Evolutionary conservation across 1,140 invertebrate genomes (phyloP), one percentile per base, ranked within the genome.

Genomic region (Pseudomyrmex dendroicus): DNA sequence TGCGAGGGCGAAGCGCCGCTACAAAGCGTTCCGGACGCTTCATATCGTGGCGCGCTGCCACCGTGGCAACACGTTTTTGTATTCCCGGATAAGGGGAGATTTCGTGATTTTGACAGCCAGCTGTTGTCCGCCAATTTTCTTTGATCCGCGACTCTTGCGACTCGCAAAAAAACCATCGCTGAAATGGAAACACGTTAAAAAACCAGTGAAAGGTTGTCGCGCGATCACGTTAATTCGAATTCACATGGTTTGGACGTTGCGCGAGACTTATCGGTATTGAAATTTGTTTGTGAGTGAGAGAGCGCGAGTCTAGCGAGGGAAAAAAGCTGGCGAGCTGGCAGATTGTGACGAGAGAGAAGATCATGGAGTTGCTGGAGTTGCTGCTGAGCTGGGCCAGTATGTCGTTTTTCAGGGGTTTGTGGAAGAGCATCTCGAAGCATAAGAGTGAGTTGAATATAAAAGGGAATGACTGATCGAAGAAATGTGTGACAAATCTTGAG

Each of bases 351-450:
- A 80, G 44, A n/a, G 54, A 57, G 15, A 82, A 82, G 15, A 74
- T 88, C 63, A 83, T 64, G 44, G 70, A 82, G 59, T 50, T 86
- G 25, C 13, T 80, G 54, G 52, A 54, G n/a, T 15, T 85, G 46
- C 35, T 78, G 48, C 54, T 74, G 59, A 82, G 82, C 67, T 50
- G 76, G 57, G 35, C 85, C 3, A 85, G 77, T 9, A 95, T 95
- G 93, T 96, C 96, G 13, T 95, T 96, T 87, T 94, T 96, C 73
- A 95, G 96, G 86, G 95, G 95, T 89, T 95, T 96, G 88, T 96
- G 95, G 96, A 96, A 95, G 87, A 96, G 94, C 88, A 95, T 95
- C 91, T 95, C 96, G 5, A 96, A 96, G 87, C 96, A 96, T 86
- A 96, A 96, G 95, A 96, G 96, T 96, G 91, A 96, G 96, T 96